Conservation (phyloP, 2,888 invertebrate genomes). For the Lithophane socia region DNA sequence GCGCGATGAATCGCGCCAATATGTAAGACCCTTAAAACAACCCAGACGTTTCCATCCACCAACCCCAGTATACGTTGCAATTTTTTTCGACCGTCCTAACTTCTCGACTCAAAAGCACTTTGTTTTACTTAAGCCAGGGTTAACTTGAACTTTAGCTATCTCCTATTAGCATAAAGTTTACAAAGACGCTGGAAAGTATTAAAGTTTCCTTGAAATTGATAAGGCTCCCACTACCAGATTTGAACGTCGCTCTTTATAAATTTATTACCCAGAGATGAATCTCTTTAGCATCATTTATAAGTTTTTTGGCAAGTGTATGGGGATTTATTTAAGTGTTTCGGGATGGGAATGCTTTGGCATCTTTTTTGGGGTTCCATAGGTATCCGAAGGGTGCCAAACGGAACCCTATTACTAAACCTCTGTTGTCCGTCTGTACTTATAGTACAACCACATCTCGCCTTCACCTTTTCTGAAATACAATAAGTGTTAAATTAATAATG, state of each 20-base stretch:
- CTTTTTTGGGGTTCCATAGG: background rate
- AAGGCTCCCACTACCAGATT: conserved; percentile 78
- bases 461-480: no score
- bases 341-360: background rate
- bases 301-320: conserved; percentile 58
- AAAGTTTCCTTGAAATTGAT: conserved; percentile 85
- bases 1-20: no score
- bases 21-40: background rate
- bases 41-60: background rate
- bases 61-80: conserved; percentile 73
- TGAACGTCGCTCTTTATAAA: conserved; percentile 79
- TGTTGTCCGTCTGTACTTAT: no score
- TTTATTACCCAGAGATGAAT: conserved; percentile 76
- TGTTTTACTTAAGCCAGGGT: conserved; percentile 85
- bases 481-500: no score
- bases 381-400: no score
- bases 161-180: conserved; percentile 87
- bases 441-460: no score
- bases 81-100: conserved; percentile 75
- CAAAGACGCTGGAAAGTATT: conserved; percentile 81
- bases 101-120: conserved; percentile 82
- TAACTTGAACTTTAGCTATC: conserved; percentile 82
- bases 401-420: no score
- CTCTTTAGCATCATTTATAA: conserved; percentile 72
- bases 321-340: conserved; percentile 44